A percentile compares a stretch with the other conserved stretches of the same genome.
Evolutionary conservation across 2,797 vertebrate genomes (phyloP).

Genomic region (Sparus aurata): DNA sequence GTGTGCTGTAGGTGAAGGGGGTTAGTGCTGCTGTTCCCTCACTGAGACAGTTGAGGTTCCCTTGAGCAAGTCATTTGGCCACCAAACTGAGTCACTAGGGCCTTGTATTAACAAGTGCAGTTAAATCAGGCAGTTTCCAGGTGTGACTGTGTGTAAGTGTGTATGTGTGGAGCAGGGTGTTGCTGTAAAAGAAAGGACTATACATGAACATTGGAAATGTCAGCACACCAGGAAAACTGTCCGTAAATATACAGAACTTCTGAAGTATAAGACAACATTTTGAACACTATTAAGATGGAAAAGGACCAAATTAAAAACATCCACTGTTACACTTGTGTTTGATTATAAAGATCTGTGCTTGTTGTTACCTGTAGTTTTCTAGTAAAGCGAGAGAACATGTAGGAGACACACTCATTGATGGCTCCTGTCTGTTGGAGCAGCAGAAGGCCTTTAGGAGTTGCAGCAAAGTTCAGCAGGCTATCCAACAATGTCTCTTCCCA

Average conservation of each 20-base stretch:
- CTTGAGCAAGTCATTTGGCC: conserved; percentile 13
- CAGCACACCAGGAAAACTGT: not conserved
- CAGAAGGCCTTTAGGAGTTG: conserved; percentile 93
- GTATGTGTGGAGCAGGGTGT: not conserved
- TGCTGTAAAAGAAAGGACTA: not conserved
- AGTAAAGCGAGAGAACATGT: conserved; percentile 93
- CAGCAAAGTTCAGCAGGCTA: conserved; percentile 93
- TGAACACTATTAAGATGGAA: not conserved
- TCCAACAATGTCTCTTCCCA: conserved; percentile 96
- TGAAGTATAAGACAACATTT: not conserved
- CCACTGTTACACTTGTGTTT: not conserved
- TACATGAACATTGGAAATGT: not conserved
- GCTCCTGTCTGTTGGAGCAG: conserved; percentile 93
- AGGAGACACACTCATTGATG: conserved; percentile 90
- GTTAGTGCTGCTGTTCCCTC: not conserved
- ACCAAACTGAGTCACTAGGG: not conserved
- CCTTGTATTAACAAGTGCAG: not conserved
- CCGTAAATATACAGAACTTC: not conserved
- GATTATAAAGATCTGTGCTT: not conserved
- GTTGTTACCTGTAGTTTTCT: conserved; percentile 92
- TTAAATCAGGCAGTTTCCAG: conserved; percentile 7
- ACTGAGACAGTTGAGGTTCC: not conserved
- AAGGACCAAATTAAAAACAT: not conserved
- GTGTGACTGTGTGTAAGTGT: not conserved
- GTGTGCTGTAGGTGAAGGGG: not conserved